phyloP scores from a whole-genome alignment of 2,888 invertebrate genomes.

The Lamellibrachia columna region DNA sequence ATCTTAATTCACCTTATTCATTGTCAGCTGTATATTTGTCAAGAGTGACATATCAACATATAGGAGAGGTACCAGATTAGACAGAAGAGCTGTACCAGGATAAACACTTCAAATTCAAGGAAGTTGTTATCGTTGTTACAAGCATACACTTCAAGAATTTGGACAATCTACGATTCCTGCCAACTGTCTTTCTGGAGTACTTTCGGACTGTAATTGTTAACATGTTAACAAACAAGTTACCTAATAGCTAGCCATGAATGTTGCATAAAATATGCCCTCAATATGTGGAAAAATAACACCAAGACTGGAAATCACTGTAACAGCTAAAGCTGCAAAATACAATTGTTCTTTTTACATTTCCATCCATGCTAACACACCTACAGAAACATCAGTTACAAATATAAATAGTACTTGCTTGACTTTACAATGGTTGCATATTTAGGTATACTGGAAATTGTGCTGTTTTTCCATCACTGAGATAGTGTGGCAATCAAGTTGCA shows the following conservation, averaged over 20 bases:
- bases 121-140: background rate
- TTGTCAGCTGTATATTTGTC: background rate
- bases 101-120: background rate
- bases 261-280: background rate
- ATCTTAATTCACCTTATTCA: slow-evolving; percentile 16
- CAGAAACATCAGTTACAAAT: background rate
- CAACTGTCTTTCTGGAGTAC: too few species aligned
- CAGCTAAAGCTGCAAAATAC: background rate
- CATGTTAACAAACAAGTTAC: too few species aligned
- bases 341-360: background rate
- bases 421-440: background rate
- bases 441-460: background rate
- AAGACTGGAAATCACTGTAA: background rate
- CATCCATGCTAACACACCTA: background rate
- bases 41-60: background rate
- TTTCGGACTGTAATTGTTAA: too few species aligned
- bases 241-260: background rate
- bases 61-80: background rate
- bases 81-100: background rate
- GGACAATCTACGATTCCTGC: too few species aligned
- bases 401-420: background rate
- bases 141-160: too few species aligned
- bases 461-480: background rate
- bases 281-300: background rate
- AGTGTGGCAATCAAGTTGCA: background rate